phyloP scores from a whole-genome alignment of 2,888 invertebrate genomes.

The Rosalia funebris region DNA sequence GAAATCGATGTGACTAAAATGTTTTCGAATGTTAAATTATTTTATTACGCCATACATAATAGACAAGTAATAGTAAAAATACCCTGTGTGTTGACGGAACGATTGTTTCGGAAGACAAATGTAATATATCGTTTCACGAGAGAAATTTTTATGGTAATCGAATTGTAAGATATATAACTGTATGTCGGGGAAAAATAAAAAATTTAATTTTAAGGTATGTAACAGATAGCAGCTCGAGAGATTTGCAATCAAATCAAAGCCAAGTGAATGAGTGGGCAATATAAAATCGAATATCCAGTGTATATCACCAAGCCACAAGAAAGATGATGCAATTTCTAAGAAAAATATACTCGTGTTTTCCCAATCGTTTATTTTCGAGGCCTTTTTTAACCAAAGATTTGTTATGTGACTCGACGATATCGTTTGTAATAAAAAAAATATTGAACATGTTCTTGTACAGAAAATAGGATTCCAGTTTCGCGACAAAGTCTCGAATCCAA shows the following conservation, averaged over 20 bases:
- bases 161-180: background rate
- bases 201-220: conserved; percentile 34
- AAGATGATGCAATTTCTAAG: conserved; percentile 59
- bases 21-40: too few species aligned
- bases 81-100: too few species aligned
- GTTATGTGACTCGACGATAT: conserved; percentile 39
- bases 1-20: too few species aligned
- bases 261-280: conserved; percentile 60
- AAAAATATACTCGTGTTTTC: conserved; percentile 58
- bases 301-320: conserved; percentile 58
- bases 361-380: conserved; percentile 50
- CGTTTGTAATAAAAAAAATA: conserved; percentile 34
- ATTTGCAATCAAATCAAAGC: conserved; percentile 59
- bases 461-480: conserved; percentile 12
- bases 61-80: too few species aligned
- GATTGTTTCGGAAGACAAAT: too few species aligned
- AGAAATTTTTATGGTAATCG: background rate
- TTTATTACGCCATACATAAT: too few species aligned
- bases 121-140: background rate
- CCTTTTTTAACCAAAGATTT: conserved; percentile 40
- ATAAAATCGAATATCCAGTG: conserved; percentile 53
- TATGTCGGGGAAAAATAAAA: conserved; percentile 28
- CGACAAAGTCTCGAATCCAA: conserved; percentile 1
- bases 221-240: conserved; percentile 36
- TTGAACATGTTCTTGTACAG: conserved; percentile 19